These are phyloP conservation scores for Cyanistes caeruleus DNA, from an alignment of 2,113 vertebrate genomes.

Conservation along the genomic window DNA sequence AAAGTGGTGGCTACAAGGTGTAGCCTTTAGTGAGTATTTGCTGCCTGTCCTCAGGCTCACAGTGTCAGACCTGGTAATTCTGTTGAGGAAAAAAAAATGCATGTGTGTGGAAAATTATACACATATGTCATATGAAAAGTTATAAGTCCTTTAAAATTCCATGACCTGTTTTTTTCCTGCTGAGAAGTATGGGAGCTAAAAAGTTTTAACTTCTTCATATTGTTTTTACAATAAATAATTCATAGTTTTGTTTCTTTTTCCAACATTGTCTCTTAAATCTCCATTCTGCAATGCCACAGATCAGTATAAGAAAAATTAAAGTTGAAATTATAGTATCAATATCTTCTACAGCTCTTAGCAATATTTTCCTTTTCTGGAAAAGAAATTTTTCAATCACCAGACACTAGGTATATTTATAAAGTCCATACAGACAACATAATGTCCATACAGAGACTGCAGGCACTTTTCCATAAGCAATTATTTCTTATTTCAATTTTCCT, in stretches of 20 bases:
- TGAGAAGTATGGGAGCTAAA: neutral
- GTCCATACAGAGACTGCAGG: neutral
- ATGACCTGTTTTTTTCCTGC: neutral
- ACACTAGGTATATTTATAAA: neutral
- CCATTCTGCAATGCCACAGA: neutral
- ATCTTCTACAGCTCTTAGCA: neutral
- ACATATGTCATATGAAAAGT: neutral
- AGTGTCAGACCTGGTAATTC: neutral
- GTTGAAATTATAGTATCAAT: neutral
- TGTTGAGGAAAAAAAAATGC: neutral
- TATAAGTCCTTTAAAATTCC: neutral
- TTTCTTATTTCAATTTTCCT: neutral
- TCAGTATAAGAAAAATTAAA: neutral
- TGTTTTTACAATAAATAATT: neutral
- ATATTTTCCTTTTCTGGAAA: neutral
- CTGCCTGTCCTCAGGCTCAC: neutral
- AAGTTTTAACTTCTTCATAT: neutral
- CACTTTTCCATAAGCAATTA: neutral
- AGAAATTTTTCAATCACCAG: neutral
- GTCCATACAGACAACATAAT: neutral
- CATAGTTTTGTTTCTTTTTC: neutral
- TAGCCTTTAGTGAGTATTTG: neutral
- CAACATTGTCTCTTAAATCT: neutral
- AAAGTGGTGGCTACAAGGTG: neutral
- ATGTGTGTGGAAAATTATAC: neutral